Evolutionary conservation across 2,797 vertebrate genomes (phyloP), one percentile per base, ranked within the genome.

Genomic region (Danionella dracula): DNA sequence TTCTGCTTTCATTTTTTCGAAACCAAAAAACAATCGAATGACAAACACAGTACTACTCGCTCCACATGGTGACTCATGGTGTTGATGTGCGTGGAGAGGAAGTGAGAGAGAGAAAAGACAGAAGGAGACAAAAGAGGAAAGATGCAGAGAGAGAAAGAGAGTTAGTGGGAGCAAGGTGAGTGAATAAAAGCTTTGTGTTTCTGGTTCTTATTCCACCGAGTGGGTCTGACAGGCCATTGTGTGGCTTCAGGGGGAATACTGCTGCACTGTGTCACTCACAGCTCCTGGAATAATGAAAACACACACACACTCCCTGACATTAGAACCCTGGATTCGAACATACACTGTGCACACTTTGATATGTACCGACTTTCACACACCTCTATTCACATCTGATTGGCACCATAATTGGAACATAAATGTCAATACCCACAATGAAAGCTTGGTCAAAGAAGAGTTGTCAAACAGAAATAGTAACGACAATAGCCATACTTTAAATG

Each of bases 171-270:
- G 49, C 2, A 27, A 62, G 58, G 50, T 37, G 45, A 64, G 46
- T 49, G 17, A 59, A 27, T 59, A 37, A 68, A 62, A 66, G 17
- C 31, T 37, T 41, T 53, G 5, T 62, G 29, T 67, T 61, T 64
- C 21, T 48, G 17, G 56, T 54, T 75, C 42, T 56, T 55, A 57
- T 53, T 48, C 32, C 8, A 17, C 53, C 54, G 68, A 77, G 74
- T 56, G 69, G 61, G 57, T 79, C 72, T 80, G 80, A 83, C 78
- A 78, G 81, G 72, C 71, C 68, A 56, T 72, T 74, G 73, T 71
- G 49, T 74, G 74, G 79, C 78, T 79, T 54, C 38, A 73, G 82
- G 73, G 46, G 56, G 23, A 71, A 55, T 66, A 68, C 60, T 68
- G 73, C 64, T 77, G 76, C 63, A 48, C 2, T 49, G 51, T 66